phyloP scores from a whole-genome alignment of 2,888 invertebrate genomes.

The Drosophila nr. perissopoda region DNA sequence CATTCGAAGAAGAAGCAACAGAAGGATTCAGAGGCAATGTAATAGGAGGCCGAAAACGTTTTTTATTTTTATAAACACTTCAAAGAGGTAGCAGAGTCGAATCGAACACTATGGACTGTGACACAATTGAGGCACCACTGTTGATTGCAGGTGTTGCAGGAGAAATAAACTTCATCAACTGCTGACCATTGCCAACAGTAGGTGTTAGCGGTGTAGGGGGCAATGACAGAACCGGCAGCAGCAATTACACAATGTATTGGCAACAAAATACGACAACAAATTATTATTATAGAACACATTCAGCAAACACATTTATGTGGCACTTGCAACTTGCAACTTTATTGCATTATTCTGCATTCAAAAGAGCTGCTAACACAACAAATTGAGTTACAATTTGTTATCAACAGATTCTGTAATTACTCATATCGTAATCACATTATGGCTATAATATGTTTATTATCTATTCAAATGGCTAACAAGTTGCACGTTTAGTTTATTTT shows the following conservation, averaged over 20 bases:
- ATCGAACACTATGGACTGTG: too few species aligned
- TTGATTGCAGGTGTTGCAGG: too few species aligned
- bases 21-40: too few species aligned
- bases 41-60: too few species aligned
- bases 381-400: not conserved
- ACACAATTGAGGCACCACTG: too few species aligned
- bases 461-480: not conserved
- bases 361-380: conserved; percentile 12
- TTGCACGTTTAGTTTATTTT: conserved; percentile 7
- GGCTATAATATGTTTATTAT: not conserved
- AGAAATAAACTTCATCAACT: too few species aligned
- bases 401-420: not conserved
- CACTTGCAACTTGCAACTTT: conserved; percentile 13
- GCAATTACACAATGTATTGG: conserved; percentile 44
- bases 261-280: conserved; percentile 42
- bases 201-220: too few species aligned
- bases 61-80: too few species aligned
- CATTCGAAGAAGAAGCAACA: too few species aligned
- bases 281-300: conserved; percentile 44
- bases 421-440: not conserved
- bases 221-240: conserved; percentile 24
- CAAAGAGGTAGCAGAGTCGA: too few species aligned
- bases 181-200: too few species aligned
- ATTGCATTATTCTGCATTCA: conserved; percentile 11
- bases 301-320: conserved; percentile 5